phyloP scores from a whole-genome alignment of 2,797 vertebrate species.

The Spinibarbus caldwelli region DNA sequence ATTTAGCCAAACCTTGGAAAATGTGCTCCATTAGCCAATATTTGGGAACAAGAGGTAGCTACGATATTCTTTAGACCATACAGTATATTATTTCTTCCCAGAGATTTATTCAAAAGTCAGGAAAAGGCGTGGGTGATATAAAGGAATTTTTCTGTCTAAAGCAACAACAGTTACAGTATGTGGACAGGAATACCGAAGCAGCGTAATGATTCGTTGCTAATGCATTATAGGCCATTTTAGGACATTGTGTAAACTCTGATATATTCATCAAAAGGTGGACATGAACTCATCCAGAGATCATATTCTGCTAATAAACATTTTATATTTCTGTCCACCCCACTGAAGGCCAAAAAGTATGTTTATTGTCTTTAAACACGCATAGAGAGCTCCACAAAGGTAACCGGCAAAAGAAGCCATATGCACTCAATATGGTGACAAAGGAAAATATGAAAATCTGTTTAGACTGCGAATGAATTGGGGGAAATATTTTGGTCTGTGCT shows the following conservation, averaged over 20 bases:
- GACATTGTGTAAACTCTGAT: constrained; percentile 26
- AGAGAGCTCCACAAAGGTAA: constrained; percentile 27
- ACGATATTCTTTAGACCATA: constrained; percentile 47
- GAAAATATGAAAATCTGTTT: constrained; percentile 62
- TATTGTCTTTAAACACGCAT: constrained; percentile 47
- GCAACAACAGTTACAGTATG: constrained; percentile 34
- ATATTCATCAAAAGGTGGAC: constrained; percentile 26
- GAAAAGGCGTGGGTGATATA: constrained; percentile 53
- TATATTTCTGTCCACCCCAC: constrained; percentile 1
- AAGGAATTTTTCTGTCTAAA: constrained; percentile 44
- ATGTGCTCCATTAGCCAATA: constrained; percentile 37
- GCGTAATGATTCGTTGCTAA: constrained; percentile 33
- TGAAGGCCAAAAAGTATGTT: constrained; percentile 37
- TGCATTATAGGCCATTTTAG: constrained; percentile 33
- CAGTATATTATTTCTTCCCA: constrained; percentile 59
- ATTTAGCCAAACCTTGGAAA: constrained; percentile 41
- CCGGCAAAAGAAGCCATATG: constrained; percentile 52
- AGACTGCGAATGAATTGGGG: constrained; percentile 51
- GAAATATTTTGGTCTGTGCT: constrained; percentile 50
- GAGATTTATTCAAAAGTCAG: constrained; percentile 58
- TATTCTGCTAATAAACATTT: constrained; percentile 35
- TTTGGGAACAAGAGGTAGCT: constrained; percentile 35
- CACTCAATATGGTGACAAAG: constrained; percentile 59
- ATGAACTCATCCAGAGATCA: constrained; percentile 30
- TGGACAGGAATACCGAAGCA: constrained; percentile 21